A percentile compares a stretch with the other conserved stretches of the same genome.
These are phyloP conservation scores for Sapajus apella DNA, from an alignment of 2,113 vertebrate genomes.

Conservation along the genomic window DNA sequence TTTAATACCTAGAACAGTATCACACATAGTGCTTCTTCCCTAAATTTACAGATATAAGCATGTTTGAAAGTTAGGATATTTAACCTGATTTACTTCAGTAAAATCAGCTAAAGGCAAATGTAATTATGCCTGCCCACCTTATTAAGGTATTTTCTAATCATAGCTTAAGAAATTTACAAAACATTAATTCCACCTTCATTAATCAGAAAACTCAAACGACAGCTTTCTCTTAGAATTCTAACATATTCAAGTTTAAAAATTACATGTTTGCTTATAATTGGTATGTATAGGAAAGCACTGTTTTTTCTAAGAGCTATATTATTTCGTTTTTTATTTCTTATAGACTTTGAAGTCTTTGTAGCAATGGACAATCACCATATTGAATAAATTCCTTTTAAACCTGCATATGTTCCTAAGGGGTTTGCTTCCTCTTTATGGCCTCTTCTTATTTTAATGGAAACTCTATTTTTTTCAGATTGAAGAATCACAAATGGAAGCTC, in stretches of 20 bases:
- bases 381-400: neutral
- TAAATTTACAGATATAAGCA: neutral
- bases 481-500: neutral
- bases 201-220: neutral
- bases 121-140: neutral
- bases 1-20: neutral
- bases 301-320: neutral
- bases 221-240: neutral
- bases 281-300: neutral
- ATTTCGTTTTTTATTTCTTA: neutral
- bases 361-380: neutral
- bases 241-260: neutral
- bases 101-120: neutral
- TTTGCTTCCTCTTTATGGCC: neutral
- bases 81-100: neutral
- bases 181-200: neutral
- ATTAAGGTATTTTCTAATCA: neutral
- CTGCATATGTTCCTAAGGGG: neutral
- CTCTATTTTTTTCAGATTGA: neutral
- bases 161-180: neutral
- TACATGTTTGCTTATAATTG: neutral
- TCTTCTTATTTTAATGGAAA: neutral
- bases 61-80: neutral
- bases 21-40: neutral
- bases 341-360: neutral